Evolutionary conservation across 2,113 vertebrate genomes (phyloP).

Genomic region (Archocentrus centrarchus): DNA sequence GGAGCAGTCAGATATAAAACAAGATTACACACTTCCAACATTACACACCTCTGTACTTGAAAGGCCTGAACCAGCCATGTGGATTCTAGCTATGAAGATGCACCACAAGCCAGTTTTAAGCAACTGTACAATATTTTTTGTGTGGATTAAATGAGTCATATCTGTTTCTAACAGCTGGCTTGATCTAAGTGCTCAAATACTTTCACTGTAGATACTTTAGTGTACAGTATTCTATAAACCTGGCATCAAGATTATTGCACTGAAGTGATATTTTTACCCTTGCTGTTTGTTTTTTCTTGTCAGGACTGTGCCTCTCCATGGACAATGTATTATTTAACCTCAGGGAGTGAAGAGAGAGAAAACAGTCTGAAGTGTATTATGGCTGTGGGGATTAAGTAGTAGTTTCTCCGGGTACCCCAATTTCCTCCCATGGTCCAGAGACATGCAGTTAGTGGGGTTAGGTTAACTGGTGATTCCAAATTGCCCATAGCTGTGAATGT

Average conservation of each 20-base stretch:
- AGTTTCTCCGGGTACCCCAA: too few relatives aligned
- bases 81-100: constrained; percentile 3
- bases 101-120: constrained; percentile 14
- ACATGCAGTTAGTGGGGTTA: too few relatives aligned
- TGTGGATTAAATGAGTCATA: constrained; percentile 10
- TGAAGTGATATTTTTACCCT: constrained; percentile 22
- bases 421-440: too few relatives aligned
- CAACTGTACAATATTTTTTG: background rate
- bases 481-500: too few relatives aligned
- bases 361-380: constrained; percentile 25
- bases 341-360: background rate
- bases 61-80: background rate
- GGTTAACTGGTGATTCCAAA: too few relatives aligned
- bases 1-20: background rate
- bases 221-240: constrained; percentile 17
- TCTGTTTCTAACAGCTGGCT: background rate
- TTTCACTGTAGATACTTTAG: constrained; percentile 21
- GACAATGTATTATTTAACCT: constrained; percentile 35
- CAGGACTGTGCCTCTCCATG: background rate
- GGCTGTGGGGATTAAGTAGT: constrained; percentile 1
- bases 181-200: constrained; percentile 16
- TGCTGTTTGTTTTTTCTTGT: constrained; percentile 24
- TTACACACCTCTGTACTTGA: background rate
- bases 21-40: background rate
- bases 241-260: background rate